A percentile compares a stretch with the other conserved stretches of the same genome.
phyloP scores from a whole-genome alignment of 1,140 invertebrate genomes.

The Anoplophora glabripennis region DNA sequence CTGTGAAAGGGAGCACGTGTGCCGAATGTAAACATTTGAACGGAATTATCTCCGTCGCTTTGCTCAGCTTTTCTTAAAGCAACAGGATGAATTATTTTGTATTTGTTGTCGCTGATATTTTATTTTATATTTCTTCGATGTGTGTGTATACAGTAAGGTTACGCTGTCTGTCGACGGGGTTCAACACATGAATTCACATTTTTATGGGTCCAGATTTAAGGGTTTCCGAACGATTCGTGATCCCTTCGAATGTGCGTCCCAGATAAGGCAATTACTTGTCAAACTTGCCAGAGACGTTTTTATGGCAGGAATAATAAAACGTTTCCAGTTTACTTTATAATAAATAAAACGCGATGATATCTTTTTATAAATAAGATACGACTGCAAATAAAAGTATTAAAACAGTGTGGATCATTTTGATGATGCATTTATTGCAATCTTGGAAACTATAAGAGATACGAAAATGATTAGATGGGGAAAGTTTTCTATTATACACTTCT shows the following conservation, averaged over 20 bases:
- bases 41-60: constrained; percentile 25
- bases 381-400: too few relatives aligned
- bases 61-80: constrained; percentile 26
- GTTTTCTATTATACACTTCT: too few relatives aligned
- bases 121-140: constrained; percentile 7
- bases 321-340: too few relatives aligned
- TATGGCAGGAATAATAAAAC: constrained; percentile 18
- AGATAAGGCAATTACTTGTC: constrained; percentile 22
- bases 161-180: constrained; percentile 14
- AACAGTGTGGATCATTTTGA: too few relatives aligned
- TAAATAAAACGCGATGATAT: too few relatives aligned
- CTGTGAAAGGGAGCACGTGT: constrained; percentile 17
- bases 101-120: constrained; percentile 23
- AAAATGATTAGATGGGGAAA: too few relatives aligned
- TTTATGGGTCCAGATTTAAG: constrained; percentile 10
- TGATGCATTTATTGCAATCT: too few relatives aligned
- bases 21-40: constrained; percentile 17
- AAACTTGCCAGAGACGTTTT: constrained; percentile 20
- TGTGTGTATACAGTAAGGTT: constrained; percentile 14
- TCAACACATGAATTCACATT: constrained; percentile 7
- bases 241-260: constrained; percentile 14
- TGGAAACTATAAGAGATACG: too few relatives aligned
- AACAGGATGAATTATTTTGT: constrained; percentile 8
- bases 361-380: too few relatives aligned
- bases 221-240: constrained; percentile 16